These are phyloP conservation scores for Elachura formosa DNA, from an alignment of 2,113 vertebrate genomes.

Conservation along the genomic window DNA sequence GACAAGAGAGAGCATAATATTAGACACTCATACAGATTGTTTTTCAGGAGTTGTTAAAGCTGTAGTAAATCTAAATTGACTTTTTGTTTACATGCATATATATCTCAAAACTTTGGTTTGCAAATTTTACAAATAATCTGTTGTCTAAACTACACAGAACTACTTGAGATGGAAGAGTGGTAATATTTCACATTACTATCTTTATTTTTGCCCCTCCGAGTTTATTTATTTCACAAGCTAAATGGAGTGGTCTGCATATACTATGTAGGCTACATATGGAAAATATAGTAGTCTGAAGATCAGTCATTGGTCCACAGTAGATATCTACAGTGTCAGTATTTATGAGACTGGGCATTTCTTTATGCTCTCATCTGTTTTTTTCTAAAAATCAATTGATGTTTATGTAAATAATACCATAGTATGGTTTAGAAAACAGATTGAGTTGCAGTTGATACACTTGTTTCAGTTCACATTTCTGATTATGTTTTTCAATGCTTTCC, in stretches of 20 bases:
- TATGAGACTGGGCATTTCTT: background rate
- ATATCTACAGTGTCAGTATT: background rate
- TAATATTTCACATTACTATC: background rate
- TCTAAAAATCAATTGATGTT: background rate
- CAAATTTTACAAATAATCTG: background rate
- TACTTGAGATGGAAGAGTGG: background rate
- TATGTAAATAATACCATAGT: background rate
- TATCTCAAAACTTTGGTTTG: background rate
- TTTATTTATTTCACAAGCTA: background rate
- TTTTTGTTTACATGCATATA: no score
- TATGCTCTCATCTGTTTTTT: background rate
- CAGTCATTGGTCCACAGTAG: background rate
- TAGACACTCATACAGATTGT: background rate
- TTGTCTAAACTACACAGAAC: background rate
- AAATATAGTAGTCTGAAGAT: background rate
- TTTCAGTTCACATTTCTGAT: background rate
- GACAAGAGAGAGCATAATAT: background rate
- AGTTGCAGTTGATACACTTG: fast-evolving
- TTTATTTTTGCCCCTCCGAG: background rate
- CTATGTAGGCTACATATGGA: background rate
- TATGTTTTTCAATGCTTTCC: background rate
- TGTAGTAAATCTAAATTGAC: background rate
- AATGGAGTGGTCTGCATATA: background rate
- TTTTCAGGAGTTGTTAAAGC: background rate
- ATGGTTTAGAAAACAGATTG: background rate